phyloP scores from a whole-genome alignment of 37 sponge, comb jelly and placozoan species.

The Mnemiopsis leidyi region DNA sequence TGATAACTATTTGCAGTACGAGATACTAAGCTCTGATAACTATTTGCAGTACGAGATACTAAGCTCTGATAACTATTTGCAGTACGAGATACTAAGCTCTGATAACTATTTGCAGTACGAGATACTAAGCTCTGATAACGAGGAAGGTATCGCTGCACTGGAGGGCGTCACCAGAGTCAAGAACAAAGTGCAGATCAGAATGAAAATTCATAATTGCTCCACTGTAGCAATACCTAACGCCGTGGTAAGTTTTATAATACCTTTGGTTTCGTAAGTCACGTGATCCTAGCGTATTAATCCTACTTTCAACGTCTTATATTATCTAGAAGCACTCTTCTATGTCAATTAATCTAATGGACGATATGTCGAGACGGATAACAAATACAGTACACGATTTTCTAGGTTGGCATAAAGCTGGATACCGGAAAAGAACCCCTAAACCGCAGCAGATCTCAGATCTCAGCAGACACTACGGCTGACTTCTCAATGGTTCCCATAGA shows the following conservation, averaged over 20 bases:
- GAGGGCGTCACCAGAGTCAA: background rate
- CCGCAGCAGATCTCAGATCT: background rate
- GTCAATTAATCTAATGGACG: no score
- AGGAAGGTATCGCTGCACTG: background rate
- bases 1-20: no score
- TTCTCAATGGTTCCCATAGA: constrained; percentile 54
- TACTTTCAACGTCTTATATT: no score
- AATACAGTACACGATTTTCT: background rate
- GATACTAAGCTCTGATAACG: background rate
- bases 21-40: no score
- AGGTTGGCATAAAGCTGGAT: constrained; percentile 13
- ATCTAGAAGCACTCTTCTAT: no score
- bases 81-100: no score
- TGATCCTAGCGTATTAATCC: no score
- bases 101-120: background rate
- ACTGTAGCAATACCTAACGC: background rate
- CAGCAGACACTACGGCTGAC: background rate
- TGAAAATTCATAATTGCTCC: background rate
- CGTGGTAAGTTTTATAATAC: background rate
- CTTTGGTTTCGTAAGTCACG: background rate
- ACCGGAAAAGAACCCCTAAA: constrained; percentile 9
- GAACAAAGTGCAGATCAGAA: background rate
- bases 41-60: no score
- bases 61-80: no score
- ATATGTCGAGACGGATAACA: background rate